A percentile compares a stretch with the other conserved stretches of the same genome.
These are phyloP conservation scores for Latheticus oryzae DNA, from an alignment of 2,888 invertebrate species.

Conservation along the genomic window DNA sequence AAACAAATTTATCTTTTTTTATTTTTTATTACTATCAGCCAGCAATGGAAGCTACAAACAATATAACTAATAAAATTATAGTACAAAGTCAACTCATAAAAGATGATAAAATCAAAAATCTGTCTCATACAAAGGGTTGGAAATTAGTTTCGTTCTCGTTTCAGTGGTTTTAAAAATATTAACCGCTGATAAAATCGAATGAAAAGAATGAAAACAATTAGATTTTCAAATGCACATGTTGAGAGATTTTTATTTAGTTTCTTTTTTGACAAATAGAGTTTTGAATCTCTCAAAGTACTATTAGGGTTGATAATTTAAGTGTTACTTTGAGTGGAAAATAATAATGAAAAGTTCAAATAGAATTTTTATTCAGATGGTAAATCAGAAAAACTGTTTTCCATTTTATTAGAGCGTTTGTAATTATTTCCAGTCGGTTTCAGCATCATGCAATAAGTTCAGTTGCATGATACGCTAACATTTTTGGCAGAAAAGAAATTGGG, in stretches of 20 bases:
- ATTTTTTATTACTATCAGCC: too few relatives aligned
- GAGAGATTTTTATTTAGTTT: too few relatives aligned
- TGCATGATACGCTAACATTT: slow-evolving; percentile 40
- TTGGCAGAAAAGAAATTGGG: slow-evolving; percentile 49
- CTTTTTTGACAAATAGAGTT: too few relatives aligned
- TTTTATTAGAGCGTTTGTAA: slow-evolving; percentile 1
- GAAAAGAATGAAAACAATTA: slow-evolving; percentile 44
- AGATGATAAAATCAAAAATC: slow-evolving; percentile 38
- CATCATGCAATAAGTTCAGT: slow-evolving; percentile 23
- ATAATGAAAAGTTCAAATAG: too few relatives aligned
- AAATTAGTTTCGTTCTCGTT: slow-evolving; percentile 22
- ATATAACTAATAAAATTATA: slow-evolving; percentile 35
- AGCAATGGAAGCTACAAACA: slow-evolving; percentile 34
- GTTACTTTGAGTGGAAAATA: too few relatives aligned
- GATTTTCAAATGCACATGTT: slow-evolving; percentile 55
- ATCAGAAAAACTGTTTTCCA: too few relatives aligned
- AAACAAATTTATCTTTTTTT: too few relatives aligned
- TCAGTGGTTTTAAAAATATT: slow-evolving; percentile 24
- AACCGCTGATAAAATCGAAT: slow-evolving; percentile 9
- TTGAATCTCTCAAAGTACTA: too few relatives aligned
- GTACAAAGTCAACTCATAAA: slow-evolving; percentile 35
- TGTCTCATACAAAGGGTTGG: slow-evolving; percentile 29
- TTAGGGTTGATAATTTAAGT: too few relatives aligned
- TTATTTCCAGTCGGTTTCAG: not conserved
- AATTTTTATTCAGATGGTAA: too few relatives aligned